Conservation (phyloP, 2,888 invertebrate species). For the Brenthis hecate region DNA sequence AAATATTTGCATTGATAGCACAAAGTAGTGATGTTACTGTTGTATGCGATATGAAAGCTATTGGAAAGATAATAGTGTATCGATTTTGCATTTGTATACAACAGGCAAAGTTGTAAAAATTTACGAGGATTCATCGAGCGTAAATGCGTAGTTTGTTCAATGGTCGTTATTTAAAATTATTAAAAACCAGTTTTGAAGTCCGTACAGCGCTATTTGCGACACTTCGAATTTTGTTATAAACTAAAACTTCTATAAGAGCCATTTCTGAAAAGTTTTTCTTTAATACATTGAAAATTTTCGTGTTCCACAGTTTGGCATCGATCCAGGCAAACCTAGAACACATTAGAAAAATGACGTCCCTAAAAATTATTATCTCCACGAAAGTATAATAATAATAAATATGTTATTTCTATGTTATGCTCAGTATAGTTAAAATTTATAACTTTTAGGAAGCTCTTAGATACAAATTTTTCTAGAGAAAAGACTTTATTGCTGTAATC, state of each 20-base stretch:
- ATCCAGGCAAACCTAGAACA: constrained; percentile 12
- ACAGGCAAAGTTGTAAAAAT: constrained; percentile 36
- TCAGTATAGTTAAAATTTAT: background rate
- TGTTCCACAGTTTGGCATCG: constrained; percentile 16
- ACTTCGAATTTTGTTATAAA: constrained; percentile 13
- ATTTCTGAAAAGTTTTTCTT: constrained; percentile 20
- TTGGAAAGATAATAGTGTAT: constrained; percentile 29
- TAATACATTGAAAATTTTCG: constrained; percentile 22
- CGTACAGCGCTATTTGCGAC: constrained; percentile 14
- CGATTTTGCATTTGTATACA: constrained; percentile 39
- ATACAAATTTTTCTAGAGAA: too few species aligned
- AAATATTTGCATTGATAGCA: too few species aligned
- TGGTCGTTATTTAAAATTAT: constrained; percentile 24
- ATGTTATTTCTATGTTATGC: background rate
- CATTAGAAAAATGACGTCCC: constrained; percentile 18
- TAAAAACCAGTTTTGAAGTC: constrained; percentile 22
- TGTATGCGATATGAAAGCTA: constrained; percentile 23
- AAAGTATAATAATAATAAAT: constrained; percentile 1
- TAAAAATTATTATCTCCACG: constrained; percentile 5
- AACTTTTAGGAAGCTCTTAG: too few species aligned
- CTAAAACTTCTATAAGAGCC: constrained; percentile 22
- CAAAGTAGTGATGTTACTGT: constrained; percentile 10
- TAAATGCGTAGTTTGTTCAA: constrained; percentile 21
- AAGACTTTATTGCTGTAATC: too few species aligned
- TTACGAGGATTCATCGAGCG: constrained; percentile 29